These are phyloP conservation scores for Microcebus lehilahytsara DNA, from an alignment of 2,113 vertebrate species.

Conservation along the genomic window DNA sequence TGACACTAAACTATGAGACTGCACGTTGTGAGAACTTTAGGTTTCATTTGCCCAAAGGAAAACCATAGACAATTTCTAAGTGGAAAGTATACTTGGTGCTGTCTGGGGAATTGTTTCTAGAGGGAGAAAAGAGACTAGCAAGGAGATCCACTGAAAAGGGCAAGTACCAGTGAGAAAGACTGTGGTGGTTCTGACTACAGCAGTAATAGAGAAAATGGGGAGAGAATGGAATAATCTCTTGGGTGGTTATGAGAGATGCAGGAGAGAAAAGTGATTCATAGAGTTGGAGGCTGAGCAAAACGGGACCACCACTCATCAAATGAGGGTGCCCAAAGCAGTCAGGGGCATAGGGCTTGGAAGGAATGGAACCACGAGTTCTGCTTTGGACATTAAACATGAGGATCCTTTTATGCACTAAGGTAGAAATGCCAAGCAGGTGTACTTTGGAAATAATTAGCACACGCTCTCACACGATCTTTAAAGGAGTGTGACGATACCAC, in stretches of 20 bases:
- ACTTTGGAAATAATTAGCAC: background rate
- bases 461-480: background rate
- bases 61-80: fast-evolving
- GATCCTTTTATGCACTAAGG: background rate
- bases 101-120: background rate
- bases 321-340: fast-evolving
- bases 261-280: background rate
- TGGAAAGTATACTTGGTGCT: background rate
- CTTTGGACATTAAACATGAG: background rate
- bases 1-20: background rate
- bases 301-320: fast-evolving
- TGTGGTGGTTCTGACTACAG: fast-evolving
- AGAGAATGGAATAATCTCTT: background rate
- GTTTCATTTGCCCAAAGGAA: background rate
- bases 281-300: background rate
- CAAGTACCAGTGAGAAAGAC: background rate
- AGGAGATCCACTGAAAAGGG: no score
- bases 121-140: background rate
- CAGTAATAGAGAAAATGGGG: background rate
- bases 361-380: background rate
- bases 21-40: background rate
- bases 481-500: background rate
- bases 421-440: background rate
- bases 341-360: fast-evolving
- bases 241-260: fast-evolving